Conservation (phyloP, 2,888 invertebrate species). For the Chloroclysta siterata region DNA sequence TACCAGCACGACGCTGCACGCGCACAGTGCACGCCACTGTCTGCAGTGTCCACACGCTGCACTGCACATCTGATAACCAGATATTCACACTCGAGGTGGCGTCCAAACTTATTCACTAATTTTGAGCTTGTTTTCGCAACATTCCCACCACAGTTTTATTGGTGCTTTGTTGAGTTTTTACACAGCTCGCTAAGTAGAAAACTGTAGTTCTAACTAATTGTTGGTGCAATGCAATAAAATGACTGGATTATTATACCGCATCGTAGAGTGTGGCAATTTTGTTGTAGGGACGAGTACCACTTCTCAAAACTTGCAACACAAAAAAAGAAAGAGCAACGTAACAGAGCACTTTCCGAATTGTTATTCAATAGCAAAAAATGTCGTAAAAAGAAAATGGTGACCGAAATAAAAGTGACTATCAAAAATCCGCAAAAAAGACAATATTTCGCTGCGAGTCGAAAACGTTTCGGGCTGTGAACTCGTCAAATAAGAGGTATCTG, state of each 20-base stretch:
- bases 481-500: slow-evolving; percentile 21
- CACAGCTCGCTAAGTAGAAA: slow-evolving; percentile 10
- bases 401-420: slow-evolving; percentile 15
- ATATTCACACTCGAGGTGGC: slow-evolving; percentile 1
- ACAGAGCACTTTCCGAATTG: slow-evolving; percentile 6
- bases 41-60: not conserved
- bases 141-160: slow-evolving; percentile 3
- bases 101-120: slow-evolving; percentile 14
- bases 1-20: not conserved
- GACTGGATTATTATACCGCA: slow-evolving; percentile 1
- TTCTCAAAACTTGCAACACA: not conserved
- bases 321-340: not conserved
- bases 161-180: slow-evolving; percentile 5
- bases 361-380: slow-evolving; percentile 7
- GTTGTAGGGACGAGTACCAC: not conserved
- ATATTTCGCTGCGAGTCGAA: slow-evolving; percentile 21
- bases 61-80: not conserved
- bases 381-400: slow-evolving; percentile 6
- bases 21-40: not conserved
- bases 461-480: slow-evolving; percentile 18
- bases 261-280: not conserved
- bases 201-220: slow-evolving; percentile 8
- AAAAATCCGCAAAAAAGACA: slow-evolving; percentile 19
- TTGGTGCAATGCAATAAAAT: slow-evolving; percentile 1
- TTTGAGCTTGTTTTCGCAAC: slow-evolving; percentile 13